These are phyloP conservation scores for Sinocyclocheilus maitianheensis DNA, from an alignment of 2,113 vertebrate species.

Conservation along the genomic window DNA sequence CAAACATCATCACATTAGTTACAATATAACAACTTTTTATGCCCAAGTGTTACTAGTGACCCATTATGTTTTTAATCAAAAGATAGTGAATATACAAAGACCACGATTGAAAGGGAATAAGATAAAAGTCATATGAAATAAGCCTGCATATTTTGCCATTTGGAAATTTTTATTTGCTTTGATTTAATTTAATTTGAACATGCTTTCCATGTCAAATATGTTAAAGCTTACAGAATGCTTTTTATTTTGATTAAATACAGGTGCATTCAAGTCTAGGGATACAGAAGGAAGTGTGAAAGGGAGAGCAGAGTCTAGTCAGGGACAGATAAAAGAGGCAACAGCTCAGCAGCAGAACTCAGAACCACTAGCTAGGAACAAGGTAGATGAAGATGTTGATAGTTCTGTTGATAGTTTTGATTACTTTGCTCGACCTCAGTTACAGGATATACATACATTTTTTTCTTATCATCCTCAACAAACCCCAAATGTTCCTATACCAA, in stretches of 20 bases:
- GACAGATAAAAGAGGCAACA: not conserved
- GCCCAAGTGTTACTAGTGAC: too few relatives aligned
- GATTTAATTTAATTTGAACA: not conserved
- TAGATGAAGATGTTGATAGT: conserved; percentile 5
- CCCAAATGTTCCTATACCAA: conserved; percentile 38
- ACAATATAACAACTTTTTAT: too few relatives aligned
- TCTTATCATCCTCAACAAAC: conserved; percentile 38
- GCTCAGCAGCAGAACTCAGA: not conserved
- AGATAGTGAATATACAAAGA: not conserved
- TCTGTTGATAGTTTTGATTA: conserved; percentile 31
- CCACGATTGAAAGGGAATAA: not conserved
- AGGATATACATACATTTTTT: conserved; percentile 12
- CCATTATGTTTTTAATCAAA: not conserved
- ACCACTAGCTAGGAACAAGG: conserved; percentile 10
- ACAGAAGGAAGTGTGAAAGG: conserved; percentile 26
- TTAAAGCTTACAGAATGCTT: conserved; percentile 12
- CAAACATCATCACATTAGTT: not conserved
- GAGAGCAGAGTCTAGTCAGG: not conserved
- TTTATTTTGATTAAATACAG: conserved; percentile 25
- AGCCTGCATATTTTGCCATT: not conserved
- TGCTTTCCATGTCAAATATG: conserved; percentile 30
- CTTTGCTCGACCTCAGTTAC: conserved; percentile 23
- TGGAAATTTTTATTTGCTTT: not conserved
- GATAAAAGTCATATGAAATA: not conserved
- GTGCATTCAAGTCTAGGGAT: conserved; percentile 19